Base-by-base conservation (phyloP, 2,888 invertebrate species). In the Parnassius apollo region DNA sequence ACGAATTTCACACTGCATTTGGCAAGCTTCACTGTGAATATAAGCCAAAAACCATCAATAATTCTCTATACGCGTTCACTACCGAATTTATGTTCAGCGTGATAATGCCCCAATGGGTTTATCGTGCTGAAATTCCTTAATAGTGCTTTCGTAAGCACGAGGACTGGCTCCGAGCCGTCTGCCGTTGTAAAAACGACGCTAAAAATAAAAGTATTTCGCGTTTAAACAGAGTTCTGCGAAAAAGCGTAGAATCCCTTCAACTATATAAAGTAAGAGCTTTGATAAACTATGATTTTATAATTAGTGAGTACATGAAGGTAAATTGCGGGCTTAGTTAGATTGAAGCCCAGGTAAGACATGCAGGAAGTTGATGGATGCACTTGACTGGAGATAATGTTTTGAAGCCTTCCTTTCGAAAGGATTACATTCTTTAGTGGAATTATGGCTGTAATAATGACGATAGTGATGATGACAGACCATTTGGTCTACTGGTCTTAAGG, bases 161-260 rank as follows among this genome's bases (percentile, higher is more conserved):
- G 71, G 71, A 64, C 58, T 62, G 77, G 81, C 81, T 77, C 81
- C 81, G 69, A 56, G 65, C 73, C 69, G 82, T 82, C 83, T 82
- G 75, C 69, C 65, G 59, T 65, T 65, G 76, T 73, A 83, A 85
- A 83, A 84, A 82, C 76, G 70, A 60, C 52, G 61, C 65, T 71
- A 72, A 57, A 77, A 82, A 82, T 77, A 80, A 81, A 82, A 78
- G 72, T 78, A 78, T 69, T 68, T 68, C 58, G 64, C 70, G 61
- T 70, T 71, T 72, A 75, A 70, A 69, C 66, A 71, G 82, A 70
- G 80, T 65, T 77, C 78, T 75, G 64, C 57, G 42, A 55, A 63
- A 54, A 12, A 55, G 10, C 12, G 52, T 35, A 18, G 46, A 48
- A 61, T 54, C 51, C 50, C 2, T 53, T 42, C 44, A 25, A 42